A percentile compares a stretch with the other conserved stretches of the same genome.
Conservation (phyloP, 1,140 invertebrate genomes). For the Drosophila guanche region DNA sequence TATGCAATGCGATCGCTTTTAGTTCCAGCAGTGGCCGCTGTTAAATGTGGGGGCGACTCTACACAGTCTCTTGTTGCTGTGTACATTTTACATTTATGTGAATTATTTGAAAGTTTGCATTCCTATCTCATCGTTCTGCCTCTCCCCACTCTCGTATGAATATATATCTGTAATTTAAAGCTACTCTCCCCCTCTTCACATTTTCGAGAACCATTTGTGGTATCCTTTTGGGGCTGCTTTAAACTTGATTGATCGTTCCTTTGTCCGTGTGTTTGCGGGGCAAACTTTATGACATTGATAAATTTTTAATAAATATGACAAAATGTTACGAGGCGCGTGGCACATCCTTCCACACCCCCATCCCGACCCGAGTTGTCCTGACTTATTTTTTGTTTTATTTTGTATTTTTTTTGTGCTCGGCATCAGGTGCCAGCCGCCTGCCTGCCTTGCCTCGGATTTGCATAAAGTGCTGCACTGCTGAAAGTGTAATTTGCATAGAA, state of each 20-base stretch:
- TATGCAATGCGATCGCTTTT: too few species aligned
- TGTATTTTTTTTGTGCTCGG: slow-evolving; percentile 4
- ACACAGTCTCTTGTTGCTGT: too few species aligned
- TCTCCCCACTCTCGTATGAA: too few species aligned
- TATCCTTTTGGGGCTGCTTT: slow-evolving; percentile 40
- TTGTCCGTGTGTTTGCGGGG: slow-evolving; percentile 15
- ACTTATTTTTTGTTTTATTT: too few species aligned
- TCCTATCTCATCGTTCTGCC: too few species aligned
- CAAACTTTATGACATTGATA: slow-evolving; percentile 76
- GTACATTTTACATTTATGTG: too few species aligned
- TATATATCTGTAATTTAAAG: background rate
- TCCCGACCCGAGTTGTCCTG: too few species aligned
- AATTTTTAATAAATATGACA: slow-evolving; percentile 77
- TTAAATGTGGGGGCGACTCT: too few species aligned
- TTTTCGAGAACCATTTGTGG: slow-evolving; percentile 20
- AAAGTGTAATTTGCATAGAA: slow-evolving; percentile 51
- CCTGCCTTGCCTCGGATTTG: slow-evolving; percentile 13
- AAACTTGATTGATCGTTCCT: slow-evolving; percentile 62
- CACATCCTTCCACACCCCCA: too few species aligned
- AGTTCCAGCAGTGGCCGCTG: too few species aligned
- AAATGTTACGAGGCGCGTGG: slow-evolving; percentile 38
- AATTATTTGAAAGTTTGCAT: too few species aligned
- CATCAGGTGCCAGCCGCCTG: slow-evolving; percentile 32
- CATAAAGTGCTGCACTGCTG: slow-evolving; percentile 49
- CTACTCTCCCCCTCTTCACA: background rate